phyloP scores from a whole-genome alignment of 2,797 vertebrate species.

The Oryzias sinensis region DNA sequence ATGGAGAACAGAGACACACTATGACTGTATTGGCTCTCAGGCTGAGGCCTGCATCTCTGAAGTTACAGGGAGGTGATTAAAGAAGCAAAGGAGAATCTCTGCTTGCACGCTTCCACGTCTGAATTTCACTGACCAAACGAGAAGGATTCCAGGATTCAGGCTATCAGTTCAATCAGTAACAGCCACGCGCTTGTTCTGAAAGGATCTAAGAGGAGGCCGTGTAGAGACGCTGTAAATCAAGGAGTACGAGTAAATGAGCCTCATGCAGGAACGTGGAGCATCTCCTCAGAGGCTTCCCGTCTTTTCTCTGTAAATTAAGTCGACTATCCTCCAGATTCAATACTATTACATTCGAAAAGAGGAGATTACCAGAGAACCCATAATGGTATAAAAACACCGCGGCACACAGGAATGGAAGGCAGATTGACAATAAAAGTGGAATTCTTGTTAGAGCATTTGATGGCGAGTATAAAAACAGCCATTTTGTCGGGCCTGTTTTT shows the following conservation, averaged over 20 bases:
- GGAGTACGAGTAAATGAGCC: constrained; percentile 40
- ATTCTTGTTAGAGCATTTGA: constrained; percentile 3
- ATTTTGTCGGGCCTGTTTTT: constrained; percentile 2
- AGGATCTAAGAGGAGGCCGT: constrained; percentile 21
- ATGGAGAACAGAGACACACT: constrained; percentile 44
- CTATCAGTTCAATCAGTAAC: too few relatives aligned
- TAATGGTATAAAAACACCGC: constrained; percentile 7
- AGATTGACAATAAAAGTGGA: constrained; percentile 18
- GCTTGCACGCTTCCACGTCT: constrained; percentile 61
- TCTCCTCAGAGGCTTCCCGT: constrained; percentile 22
- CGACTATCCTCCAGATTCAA: constrained; percentile 26
- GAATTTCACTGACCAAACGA: constrained; percentile 68
- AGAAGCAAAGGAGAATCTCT: constrained; percentile 8
- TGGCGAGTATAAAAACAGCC: background rate
- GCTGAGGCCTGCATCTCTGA: constrained; percentile 43
- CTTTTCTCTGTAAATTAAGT: constrained; percentile 22
- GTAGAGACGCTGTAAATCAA: constrained; percentile 36
- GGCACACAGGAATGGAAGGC: constrained; percentile 10
- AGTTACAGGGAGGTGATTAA: constrained; percentile 65
- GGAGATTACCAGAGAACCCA: constrained; percentile 11
- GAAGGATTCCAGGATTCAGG: constrained; percentile 60
- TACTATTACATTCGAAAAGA: constrained; percentile 9
- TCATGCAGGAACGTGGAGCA: constrained; percentile 18
- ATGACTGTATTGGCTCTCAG: constrained; percentile 10
- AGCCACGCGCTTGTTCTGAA: constrained; percentile 27